A percentile compares a stretch with the other conserved stretches of the same genome.
Evolutionary conservation across 2,888 invertebrate genomes (phyloP).

Genomic region (Mellilla xanthometata): DNA sequence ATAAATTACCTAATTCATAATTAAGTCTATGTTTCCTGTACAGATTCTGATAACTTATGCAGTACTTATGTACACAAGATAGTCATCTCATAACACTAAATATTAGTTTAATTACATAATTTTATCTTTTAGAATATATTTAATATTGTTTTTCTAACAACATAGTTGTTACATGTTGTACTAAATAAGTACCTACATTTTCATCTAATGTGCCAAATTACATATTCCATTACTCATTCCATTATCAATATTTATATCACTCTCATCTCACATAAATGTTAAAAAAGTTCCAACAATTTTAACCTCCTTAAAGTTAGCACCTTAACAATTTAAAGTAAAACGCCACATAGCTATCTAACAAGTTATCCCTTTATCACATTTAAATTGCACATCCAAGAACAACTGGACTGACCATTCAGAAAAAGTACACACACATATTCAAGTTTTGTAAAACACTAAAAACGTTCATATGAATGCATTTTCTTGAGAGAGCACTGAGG

Average conservation of each 20-base stretch:
- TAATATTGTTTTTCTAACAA: slow-evolving; percentile 50
- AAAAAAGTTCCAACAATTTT: slow-evolving; percentile 28
- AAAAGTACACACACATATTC: slow-evolving; percentile 32
- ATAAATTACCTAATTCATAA: slow-evolving; percentile 19
- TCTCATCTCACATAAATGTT: slow-evolving; percentile 28
- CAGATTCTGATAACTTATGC: slow-evolving; percentile 22
- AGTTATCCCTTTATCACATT: slow-evolving; percentile 68
- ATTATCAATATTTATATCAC: slow-evolving; percentile 22
- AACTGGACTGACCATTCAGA: slow-evolving; percentile 43
- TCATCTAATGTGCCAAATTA: slow-evolving; percentile 38
- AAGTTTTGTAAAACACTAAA: slow-evolving; percentile 36
- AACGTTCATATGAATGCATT: slow-evolving; percentile 49
- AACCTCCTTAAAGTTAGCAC: slow-evolving; percentile 53
- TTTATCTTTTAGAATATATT: slow-evolving; percentile 15
- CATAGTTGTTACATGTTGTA: slow-evolving; percentile 77
- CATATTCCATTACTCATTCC: slow-evolving; percentile 36
- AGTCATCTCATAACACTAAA: slow-evolving; percentile 21
- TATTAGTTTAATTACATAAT: slow-evolving; percentile 17
- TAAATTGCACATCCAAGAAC: slow-evolving; percentile 73
- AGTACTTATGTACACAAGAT: slow-evolving; percentile 25
- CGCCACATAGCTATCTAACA: slow-evolving; percentile 52
- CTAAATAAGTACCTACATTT: slow-evolving; percentile 69
- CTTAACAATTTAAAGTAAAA: slow-evolving; percentile 59
- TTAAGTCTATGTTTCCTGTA: slow-evolving; percentile 26
- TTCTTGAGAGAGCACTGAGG: slow-evolving; percentile 39